Base-by-base conservation (phyloP, 2,888 invertebrate species). In the Maniola hyperantus region DNA sequence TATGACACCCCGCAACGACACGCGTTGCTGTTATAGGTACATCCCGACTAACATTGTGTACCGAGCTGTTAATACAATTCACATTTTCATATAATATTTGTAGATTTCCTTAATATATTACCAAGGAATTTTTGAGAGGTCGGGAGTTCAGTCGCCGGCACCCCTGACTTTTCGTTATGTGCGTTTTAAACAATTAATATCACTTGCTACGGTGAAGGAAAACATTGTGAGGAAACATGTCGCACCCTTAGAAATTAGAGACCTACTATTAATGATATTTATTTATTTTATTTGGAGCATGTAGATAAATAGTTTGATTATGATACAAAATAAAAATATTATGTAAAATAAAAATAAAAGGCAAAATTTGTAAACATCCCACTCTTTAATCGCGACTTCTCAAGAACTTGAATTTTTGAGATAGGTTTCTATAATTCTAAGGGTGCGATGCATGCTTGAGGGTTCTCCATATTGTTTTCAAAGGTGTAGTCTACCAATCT, bases 1-100 rank as follows among this genome's bases (percentile, higher is more conserved):
- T 11, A 50, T 39, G 42, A 62, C 65, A 58, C 61, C 57, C 57
- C 65, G 46, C 51, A 20, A 44, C 44, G 46, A 33, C 64, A 11
- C 39, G n/a, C 53, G n/a, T n/a, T 11, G 15, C 39, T 18, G 55
- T 10, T 8, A 15, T 36, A 54, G 18, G 39, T 36, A 39, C 20
- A n/a, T n/a, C n/a, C n/a, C n/a, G 20, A 39, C 39, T 34, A 33
- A 13, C 34, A 50, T 10, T 50, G 20, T 50, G 50, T 50, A 50
- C 50, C 11, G 20, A 50, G 46, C 36, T 36, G 36, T 36, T 36
- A 36, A 36, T 36, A 36, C 36, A 36, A 7, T 7, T 10, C 10
- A 36, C 36, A 10, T 36, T 36, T 36, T 4, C 36, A 0, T 10
- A 36, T 36, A 36, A 36, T 36, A 44, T 44, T 5, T 44, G 44